Conservation (phyloP, 1,140 invertebrate species). For the Ceratosolen solmsi region DNA sequence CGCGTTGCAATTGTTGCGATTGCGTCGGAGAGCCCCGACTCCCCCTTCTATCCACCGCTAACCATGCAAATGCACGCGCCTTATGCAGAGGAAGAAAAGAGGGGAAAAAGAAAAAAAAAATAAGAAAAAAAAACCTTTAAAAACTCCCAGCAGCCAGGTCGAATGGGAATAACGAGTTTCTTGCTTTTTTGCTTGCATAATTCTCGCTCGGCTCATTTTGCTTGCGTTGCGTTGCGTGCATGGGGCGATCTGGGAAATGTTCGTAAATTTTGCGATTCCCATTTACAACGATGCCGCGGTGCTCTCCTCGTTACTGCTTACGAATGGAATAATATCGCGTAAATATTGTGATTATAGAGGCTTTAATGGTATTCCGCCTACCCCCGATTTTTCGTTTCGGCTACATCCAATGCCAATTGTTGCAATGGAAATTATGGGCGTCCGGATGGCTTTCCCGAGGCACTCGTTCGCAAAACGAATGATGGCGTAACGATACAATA, state of each 20-base stretch:
- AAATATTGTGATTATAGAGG: not conserved
- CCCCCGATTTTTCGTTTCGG: too few species aligned
- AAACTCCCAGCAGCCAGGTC: not conserved
- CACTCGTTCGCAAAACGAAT: too few species aligned
- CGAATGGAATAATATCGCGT: not conserved
- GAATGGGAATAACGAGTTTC: slow-evolving; percentile 5
- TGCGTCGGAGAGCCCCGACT: not conserved
- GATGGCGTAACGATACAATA: too few species aligned
- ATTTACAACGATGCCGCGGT: not conserved
- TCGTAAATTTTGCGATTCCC: not conserved
- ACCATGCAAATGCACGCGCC: slow-evolving; percentile 18
- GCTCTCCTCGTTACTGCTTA: not conserved
- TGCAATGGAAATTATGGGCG: not conserved
- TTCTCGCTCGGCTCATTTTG: not conserved
- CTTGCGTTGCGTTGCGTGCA: not conserved
- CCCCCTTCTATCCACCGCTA: not conserved
- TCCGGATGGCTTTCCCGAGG: too few species aligned
- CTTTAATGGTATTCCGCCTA: not conserved
- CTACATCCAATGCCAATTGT: not conserved
- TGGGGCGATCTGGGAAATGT: not conserved
- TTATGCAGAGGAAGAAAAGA: not conserved
- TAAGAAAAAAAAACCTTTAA: not conserved
- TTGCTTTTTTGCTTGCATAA: not conserved
- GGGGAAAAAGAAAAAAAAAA: too few species aligned
- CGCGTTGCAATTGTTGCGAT: slow-evolving; percentile 16